Percentiles rank a stretch among this genome's conserved stretches.
These are phyloP conservation scores for Botrylloides violaceus DNA, from an alignment of 23 tunicate species.

Conservation along the genomic window DNA sequence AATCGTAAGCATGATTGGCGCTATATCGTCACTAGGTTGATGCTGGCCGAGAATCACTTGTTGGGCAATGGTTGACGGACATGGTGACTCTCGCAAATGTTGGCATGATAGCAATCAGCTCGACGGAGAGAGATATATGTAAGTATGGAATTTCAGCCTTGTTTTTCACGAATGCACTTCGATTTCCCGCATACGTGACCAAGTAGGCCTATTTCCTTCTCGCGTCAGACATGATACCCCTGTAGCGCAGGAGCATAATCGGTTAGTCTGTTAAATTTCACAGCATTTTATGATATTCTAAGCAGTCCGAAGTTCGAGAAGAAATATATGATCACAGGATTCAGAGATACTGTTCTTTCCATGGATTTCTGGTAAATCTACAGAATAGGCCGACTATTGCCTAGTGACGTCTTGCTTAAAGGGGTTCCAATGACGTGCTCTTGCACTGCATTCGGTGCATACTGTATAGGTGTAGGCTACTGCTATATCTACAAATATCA, in stretches of 20 bases:
- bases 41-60: slow-evolving; percentile 32
- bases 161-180: too few species aligned
- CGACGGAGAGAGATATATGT: slow-evolving; percentile 90
- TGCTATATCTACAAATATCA: too few species aligned
- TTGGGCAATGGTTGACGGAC: slow-evolving; percentile 79
- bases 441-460: too few species aligned
- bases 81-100: slow-evolving; percentile 70
- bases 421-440: too few species aligned
- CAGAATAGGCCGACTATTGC: neutral
- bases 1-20: too few species aligned
- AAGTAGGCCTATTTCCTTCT: too few species aligned
- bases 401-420: neutral
- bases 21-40: slow-evolving; percentile 22
- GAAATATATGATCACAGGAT: slow-evolving; percentile 48
- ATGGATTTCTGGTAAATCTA: slow-evolving; percentile 55
- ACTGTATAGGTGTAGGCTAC: too few species aligned
- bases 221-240: too few species aligned
- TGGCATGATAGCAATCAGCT: slow-evolving; percentile 77
- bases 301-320: slow-evolving; percentile 51
- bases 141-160: neutral
- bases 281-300: slow-evolving; percentile 74
- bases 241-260: neutral
- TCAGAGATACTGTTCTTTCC: slow-evolving; percentile 52
- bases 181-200: too few species aligned
- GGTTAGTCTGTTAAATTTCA: neutral